phyloP scores from a whole-genome alignment of 2,113 vertebrate species.

The Festucalex cinctus region DNA sequence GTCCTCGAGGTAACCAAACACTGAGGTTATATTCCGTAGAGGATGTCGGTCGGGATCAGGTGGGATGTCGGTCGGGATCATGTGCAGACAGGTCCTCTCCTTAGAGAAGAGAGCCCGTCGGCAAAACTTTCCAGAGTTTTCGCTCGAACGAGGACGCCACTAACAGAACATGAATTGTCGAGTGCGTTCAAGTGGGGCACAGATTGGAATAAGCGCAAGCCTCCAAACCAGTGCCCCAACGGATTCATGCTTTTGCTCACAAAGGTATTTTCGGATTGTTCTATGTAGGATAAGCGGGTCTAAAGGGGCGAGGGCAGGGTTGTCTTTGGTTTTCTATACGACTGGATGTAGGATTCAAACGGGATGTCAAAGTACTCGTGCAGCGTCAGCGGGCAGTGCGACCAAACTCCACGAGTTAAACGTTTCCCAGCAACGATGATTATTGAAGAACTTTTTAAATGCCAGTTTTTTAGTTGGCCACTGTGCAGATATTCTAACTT shows the following conservation, averaged over 20 bases:
- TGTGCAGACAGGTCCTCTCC: conserved; percentile 30
- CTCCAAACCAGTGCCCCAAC: conserved; percentile 21
- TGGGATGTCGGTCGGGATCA: conserved; percentile 30
- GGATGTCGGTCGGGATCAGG: conserved; percentile 32
- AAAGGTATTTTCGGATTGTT: conserved; percentile 14
- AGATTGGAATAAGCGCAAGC: conserved; percentile 6
- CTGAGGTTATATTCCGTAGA: conserved; percentile 10
- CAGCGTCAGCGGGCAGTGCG: conserved; percentile 24
- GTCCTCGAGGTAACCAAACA: neutral
- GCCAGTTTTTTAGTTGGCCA: conserved; percentile 48
- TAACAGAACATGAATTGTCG: conserved; percentile 37
- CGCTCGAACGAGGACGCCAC: conserved; percentile 32
- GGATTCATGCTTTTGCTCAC: conserved; percentile 5
- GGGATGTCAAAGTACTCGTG: conserved; percentile 5
- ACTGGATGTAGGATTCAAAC: conserved; percentile 16
- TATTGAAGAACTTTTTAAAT: conserved; percentile 21
- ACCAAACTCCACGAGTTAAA: conserved; percentile 27
- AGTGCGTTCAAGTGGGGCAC: conserved; percentile 40
- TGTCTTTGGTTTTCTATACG: conserved; percentile 61
- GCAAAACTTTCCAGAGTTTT: conserved; percentile 31
- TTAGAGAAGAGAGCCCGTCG: conserved; percentile 38
- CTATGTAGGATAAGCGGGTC: neutral
- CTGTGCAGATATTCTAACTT: conserved; percentile 68
- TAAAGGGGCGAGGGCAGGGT: neutral
- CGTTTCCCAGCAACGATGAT: conserved; percentile 41